Conservation (phyloP, 2,888 invertebrate species). For the Andrena chrysosceles region DNA sequence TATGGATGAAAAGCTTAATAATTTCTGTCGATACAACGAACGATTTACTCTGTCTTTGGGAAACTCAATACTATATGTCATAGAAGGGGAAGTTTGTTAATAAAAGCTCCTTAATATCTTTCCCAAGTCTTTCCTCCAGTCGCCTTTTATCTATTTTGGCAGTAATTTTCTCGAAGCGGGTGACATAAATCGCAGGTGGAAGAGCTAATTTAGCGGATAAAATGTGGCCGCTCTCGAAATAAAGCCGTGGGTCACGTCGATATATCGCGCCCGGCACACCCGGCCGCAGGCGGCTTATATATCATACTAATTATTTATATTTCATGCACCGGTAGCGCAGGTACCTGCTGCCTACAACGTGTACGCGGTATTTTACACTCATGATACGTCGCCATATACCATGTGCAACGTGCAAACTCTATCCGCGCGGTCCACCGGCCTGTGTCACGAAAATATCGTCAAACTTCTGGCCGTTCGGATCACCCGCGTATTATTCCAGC, state of each 20-base stretch:
- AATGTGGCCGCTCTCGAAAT: conserved; percentile 79
- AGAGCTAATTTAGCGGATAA: conserved; percentile 80
- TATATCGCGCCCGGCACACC: conserved; percentile 72
- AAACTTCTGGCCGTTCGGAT: conserved; percentile 46
- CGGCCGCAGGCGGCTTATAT: conserved; percentile 74
- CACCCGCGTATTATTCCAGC: conserved; percentile 25
- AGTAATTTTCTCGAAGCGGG: conserved; percentile 68
- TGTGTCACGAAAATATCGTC: conserved; percentile 55
- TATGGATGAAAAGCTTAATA: not conserved
- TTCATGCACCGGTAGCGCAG: conserved; percentile 72
- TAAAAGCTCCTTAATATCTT: not conserved
- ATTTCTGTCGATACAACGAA: not conserved
- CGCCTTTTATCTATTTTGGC: conserved; percentile 70
- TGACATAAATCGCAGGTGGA: conserved; percentile 77
- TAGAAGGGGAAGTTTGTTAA: not conserved
- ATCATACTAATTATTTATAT: conserved; percentile 82
- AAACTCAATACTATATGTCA: no score
- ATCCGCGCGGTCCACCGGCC: conserved; percentile 29
- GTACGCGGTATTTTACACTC: conserved; percentile 74
- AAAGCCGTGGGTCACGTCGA: conserved; percentile 78
- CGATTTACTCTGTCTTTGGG: not conserved
- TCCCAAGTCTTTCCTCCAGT: no score
- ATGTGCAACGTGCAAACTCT: conserved; percentile 47
- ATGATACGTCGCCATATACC: conserved; percentile 61
- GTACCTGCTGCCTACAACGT: conserved; percentile 66